Evolutionary conservation across 2,888 invertebrate species (phyloP).

Genomic region (Arrhopalites spinosus): DNA sequence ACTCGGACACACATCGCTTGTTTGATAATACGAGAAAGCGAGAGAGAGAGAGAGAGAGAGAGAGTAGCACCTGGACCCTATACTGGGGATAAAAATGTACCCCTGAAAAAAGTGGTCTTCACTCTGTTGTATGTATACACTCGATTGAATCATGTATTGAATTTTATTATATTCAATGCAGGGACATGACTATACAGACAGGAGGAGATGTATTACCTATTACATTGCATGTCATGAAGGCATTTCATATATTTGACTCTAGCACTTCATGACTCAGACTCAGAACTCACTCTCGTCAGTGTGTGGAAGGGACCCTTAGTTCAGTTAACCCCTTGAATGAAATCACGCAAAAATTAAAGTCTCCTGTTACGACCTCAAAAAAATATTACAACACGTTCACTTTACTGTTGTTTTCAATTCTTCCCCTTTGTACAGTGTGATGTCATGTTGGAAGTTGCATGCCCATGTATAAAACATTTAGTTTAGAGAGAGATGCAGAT

Average conservation of each 20-base stretch:
- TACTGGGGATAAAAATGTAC: too few relatives aligned
- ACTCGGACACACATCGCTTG: background rate
- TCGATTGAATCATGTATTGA: too few relatives aligned
- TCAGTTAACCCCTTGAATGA: slow-evolving; percentile 6
- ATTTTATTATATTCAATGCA: background rate
- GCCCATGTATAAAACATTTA: background rate
- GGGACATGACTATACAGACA: background rate
- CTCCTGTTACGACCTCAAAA: background rate
- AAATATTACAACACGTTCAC: background rate
- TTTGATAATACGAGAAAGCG: background rate
- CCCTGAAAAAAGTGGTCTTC: too few relatives aligned
- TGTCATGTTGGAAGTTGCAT: background rate
- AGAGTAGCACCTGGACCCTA: slow-evolving; percentile 17
- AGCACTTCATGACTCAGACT: background rate
- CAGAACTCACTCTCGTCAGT: background rate
- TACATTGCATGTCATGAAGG: slow-evolving; percentile 17
- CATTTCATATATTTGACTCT: slow-evolving; percentile 9
- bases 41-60: background rate
- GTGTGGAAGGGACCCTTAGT: slow-evolving; percentile 1
- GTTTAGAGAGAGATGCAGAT: background rate
- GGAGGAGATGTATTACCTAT: background rate
- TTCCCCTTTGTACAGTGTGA: background rate
- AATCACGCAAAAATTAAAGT: slow-evolving; percentile 23
- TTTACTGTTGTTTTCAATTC: background rate
- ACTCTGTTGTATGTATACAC: background rate